Evolutionary conservation across 1,140 invertebrate species (phyloP), one percentile per base, ranked within the genome.

Genomic region (Dendroctonus valens): DNA sequence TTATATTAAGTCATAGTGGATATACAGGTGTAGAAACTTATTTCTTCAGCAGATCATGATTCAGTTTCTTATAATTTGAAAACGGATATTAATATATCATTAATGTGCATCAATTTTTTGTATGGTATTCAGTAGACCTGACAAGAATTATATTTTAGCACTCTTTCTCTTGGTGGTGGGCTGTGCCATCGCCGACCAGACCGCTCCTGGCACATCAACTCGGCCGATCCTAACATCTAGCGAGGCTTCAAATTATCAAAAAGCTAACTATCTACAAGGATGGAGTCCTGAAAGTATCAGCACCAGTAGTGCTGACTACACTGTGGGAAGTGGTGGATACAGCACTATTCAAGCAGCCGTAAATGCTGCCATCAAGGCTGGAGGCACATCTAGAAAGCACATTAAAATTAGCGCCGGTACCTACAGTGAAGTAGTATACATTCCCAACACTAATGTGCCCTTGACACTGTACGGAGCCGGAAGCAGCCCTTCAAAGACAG

Each of bases 391-490:
- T 0, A 63, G 60, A 46, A 63, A 63, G 37, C 48, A 63, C 14
- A 63, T 63, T 7, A 63, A 63, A 54, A 54, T 63, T 41, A 54
- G n/a, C 12, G 52, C 50, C 38, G 60, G 60, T 5, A 63, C 60
- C 37, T 63, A 63, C 38, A 42, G 54, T 46, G 40, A 63, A 38
- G 60, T 54, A 38, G 60, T 63, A 14, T 54, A 54, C 37, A 63
- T 63, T 63, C 60, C 60, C 0, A 63, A 14, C 26, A 63, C 60
- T n/a, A 63, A 41, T 5, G 60, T 63, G 2, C 60, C 60, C 9
- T 14, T 63, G 12, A 63, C 60, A 15, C 14, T 63, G 41, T 63
- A 42, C 39, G 60, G 60, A 12, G 52, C 26, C 37, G 50, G 50
- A 41, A 63, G 52, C 40, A 63, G 50, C 26, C 8, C 60, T 37